Conservation (phyloP, 2,888 invertebrate genomes). For the Caenorhabditis imperialis region DNA sequence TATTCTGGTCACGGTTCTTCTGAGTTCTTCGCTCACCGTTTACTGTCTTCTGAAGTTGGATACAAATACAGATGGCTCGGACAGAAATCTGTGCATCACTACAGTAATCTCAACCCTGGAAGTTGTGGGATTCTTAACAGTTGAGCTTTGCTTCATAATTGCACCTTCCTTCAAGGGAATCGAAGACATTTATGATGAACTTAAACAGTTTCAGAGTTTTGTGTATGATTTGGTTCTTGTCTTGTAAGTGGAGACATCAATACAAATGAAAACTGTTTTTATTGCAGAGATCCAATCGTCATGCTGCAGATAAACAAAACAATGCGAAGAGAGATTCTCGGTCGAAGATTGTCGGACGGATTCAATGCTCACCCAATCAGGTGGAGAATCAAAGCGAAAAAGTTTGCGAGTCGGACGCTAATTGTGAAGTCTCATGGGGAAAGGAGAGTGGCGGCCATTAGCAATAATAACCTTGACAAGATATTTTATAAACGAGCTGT, state of each 20-base stretch:
- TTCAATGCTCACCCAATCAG: too few relatives aligned
- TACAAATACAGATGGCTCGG: neutral
- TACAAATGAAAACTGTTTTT: neutral
- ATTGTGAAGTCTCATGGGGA: too few relatives aligned
- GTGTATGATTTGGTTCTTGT: slow-evolving; percentile 5
- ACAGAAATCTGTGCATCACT: slow-evolving; percentile 9
- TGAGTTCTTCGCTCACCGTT: neutral
- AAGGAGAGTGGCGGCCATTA: too few relatives aligned
- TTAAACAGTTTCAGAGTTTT: neutral
- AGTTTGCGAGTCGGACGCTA: too few relatives aligned
- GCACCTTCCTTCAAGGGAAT: neutral
- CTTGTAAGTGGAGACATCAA: neutral
- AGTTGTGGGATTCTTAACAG: slow-evolving; percentile 3
- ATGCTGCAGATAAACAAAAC: slow-evolving; percentile 1
- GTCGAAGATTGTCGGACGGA: neutral
- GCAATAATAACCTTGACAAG: neutral
- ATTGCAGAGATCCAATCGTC: slow-evolving; percentile 3
- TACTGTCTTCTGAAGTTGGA: neutral
- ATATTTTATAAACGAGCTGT: neutral
- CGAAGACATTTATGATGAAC: neutral
- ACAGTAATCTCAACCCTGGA: slow-evolving; percentile 2
- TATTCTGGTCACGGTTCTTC: neutral
- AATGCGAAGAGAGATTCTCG: neutral
- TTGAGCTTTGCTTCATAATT: neutral
- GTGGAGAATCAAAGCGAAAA: too few relatives aligned